Conservation (phyloP, 2,113 vertebrate species). For the Heterochromis multidens region DNA sequence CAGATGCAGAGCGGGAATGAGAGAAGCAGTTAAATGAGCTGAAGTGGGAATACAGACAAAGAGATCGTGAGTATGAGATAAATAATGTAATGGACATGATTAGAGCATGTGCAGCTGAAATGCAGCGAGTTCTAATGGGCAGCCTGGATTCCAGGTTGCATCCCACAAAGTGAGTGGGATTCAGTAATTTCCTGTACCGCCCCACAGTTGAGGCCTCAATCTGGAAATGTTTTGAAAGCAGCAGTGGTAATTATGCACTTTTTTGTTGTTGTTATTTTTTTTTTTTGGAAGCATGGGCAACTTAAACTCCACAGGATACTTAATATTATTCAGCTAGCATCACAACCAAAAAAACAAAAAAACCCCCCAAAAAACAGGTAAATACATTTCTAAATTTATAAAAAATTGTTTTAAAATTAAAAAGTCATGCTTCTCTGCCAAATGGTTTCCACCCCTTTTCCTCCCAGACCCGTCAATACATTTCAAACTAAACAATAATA, state of each 20-base stretch:
- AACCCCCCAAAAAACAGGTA: neutral
- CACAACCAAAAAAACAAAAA: neutral
- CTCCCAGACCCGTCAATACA: neutral
- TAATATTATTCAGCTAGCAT: neutral
- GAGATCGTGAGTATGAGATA: slow-evolving; percentile 53
- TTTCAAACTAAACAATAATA: slow-evolving; percentile 18
- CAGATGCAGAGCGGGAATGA: slow-evolving; percentile 29
- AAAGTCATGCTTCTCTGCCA: neutral
- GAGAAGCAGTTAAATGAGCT: slow-evolving; percentile 37
- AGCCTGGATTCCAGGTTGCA: slow-evolving; percentile 67
- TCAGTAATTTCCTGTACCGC: slow-evolving; percentile 48
- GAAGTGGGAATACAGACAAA: slow-evolving; percentile 40
- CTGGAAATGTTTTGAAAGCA: slow-evolving; percentile 58
- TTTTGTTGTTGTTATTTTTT: neutral
- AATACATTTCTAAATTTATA: slow-evolving; percentile 10
- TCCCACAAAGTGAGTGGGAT: slow-evolving; percentile 47
- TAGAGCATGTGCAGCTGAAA: slow-evolving; percentile 43
- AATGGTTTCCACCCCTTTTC: neutral
- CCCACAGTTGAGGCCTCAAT: slow-evolving; percentile 59
- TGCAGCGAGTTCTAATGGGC: slow-evolving; percentile 49
- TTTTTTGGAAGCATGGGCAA: neutral
- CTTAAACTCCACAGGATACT: neutral
- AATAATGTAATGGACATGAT: slow-evolving; percentile 56
- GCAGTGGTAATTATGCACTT: neutral
- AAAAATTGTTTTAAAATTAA: slow-evolving; percentile 8